A percentile compares a stretch with the other conserved stretches of the same genome.
Evolutionary conservation across 2,113 vertebrate species (phyloP).

Genomic region (Amphiprion ocellaris): DNA sequence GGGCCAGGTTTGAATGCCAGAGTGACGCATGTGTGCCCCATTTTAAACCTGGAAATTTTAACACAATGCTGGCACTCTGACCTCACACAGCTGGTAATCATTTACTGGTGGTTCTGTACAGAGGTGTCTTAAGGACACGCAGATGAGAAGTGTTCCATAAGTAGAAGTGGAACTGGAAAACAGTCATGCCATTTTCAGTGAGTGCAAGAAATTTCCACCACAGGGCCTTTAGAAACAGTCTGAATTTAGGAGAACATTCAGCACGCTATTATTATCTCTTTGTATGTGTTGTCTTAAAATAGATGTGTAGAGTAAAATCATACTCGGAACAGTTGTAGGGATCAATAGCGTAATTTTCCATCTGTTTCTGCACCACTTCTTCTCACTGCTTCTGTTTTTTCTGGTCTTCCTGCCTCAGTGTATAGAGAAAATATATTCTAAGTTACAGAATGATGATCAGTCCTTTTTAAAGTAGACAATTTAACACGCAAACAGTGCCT

Average conservation of each 20-base stretch:
- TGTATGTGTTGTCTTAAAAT: too few species aligned
- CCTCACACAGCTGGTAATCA: constrained; percentile 59
- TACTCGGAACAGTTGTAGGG: neutral
- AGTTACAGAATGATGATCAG: too few species aligned
- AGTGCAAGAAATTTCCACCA: too few species aligned
- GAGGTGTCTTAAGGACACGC: constrained; percentile 58
- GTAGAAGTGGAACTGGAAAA: neutral
- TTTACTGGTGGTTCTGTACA: constrained; percentile 32
- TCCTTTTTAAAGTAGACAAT: neutral
- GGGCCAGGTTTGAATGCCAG: constrained; percentile 51
- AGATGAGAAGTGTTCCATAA: constrained; percentile 27
- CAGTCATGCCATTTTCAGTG: neutral
- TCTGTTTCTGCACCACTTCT: neutral
- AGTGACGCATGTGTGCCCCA: constrained; percentile 54
- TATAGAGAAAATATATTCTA: neutral
- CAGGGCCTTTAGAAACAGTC: too few species aligned
- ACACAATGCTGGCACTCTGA: constrained; percentile 55
- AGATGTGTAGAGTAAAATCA: neutral
- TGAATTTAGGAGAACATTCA: neutral
- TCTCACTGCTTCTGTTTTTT: neutral
- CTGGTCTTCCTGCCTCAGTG: neutral
- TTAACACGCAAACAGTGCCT: neutral
- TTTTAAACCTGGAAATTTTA: constrained; percentile 67
- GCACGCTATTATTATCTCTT: too few species aligned
- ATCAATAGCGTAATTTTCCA: neutral